phyloP scores from a whole-genome alignment of 2,797 vertebrate species.

The Moxostoma hubbsi region DNA sequence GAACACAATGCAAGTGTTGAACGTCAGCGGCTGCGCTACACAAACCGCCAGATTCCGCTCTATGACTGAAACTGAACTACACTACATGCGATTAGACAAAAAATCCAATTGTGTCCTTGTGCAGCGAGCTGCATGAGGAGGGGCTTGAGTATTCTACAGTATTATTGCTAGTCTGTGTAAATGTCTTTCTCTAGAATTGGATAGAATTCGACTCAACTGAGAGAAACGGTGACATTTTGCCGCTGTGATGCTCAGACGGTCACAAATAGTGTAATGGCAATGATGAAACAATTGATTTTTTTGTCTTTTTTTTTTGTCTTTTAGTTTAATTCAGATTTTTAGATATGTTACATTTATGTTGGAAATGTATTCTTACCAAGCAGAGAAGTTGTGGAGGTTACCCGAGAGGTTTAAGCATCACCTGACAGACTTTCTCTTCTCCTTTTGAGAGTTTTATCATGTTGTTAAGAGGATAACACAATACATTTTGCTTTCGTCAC shows the following conservation, averaged over 20 bases:
- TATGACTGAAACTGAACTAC: slow-evolving; percentile 42
- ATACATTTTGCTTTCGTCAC: not conserved
- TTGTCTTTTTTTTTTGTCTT: slow-evolving; percentile 27
- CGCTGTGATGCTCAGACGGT: slow-evolving; percentile 21
- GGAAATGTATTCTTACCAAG: slow-evolving; percentile 43
- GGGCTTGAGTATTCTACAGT: slow-evolving; percentile 78
- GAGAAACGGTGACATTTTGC: slow-evolving; percentile 3
- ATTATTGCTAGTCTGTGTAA: slow-evolving; percentile 82
- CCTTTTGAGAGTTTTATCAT: no score
- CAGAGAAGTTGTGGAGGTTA: not conserved
- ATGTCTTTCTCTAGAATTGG: slow-evolving; percentile 84
- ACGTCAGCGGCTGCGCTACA: slow-evolving; percentile 16
- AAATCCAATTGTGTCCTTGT: slow-evolving; percentile 11
- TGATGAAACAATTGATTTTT: slow-evolving; percentile 33
- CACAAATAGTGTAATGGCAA: slow-evolving; percentile 24
- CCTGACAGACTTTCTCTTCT: no score
- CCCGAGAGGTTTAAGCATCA: not conserved
- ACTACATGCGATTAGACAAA: slow-evolving; percentile 28
- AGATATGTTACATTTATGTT: slow-evolving; percentile 11
- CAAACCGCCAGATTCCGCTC: slow-evolving; percentile 21
- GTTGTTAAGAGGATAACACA: no score
- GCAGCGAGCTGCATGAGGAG: slow-evolving; percentile 46
- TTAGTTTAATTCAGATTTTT: slow-evolving; percentile 47
- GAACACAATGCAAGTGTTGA: slow-evolving; percentile 59
- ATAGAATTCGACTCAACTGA: slow-evolving; percentile 61